Evolutionary conservation across 2,113 vertebrate genomes (phyloP).

Genomic region (Etia nguti): DNA sequence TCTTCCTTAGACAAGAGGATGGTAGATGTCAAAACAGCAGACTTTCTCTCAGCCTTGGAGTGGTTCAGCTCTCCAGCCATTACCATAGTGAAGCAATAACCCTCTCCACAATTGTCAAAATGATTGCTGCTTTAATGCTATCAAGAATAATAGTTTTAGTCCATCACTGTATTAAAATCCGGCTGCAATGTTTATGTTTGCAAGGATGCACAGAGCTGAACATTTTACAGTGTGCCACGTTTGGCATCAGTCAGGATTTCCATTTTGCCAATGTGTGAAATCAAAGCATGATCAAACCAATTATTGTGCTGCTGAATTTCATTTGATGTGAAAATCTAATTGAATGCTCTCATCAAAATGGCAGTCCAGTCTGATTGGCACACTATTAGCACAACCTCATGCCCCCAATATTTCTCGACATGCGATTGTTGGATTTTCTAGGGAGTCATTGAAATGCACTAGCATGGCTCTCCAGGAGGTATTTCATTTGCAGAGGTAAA

Average conservation of each 20-base stretch:
- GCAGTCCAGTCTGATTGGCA: conserved; percentile 30
- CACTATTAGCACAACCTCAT: conserved; percentile 52
- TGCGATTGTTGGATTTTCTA: conserved; percentile 30
- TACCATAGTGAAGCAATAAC: background rate
- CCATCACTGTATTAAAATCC: background rate
- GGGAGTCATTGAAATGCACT: conserved; percentile 50
- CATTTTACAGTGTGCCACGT: background rate
- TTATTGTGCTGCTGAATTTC: conserved; percentile 30
- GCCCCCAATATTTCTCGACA: conserved; percentile 39
- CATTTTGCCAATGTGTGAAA: conserved; percentile 19
- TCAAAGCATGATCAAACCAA: conserved; percentile 31
- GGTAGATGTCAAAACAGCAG: background rate
- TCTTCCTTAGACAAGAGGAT: background rate
- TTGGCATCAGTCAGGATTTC: conserved; percentile 1
- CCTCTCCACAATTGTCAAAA: background rate
- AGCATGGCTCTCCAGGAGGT: conserved; percentile 39
- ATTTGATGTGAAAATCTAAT: conserved; percentile 50
- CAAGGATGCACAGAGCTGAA: background rate
- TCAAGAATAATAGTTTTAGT: background rate
- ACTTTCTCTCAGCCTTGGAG: background rate
- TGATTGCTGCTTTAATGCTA: background rate
- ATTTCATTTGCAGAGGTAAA: conserved; percentile 65
- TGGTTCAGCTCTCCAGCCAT: background rate
- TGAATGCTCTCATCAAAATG: conserved; percentile 41
- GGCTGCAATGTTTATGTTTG: background rate